These are phyloP conservation scores for Axinella damicornis DNA, from an alignment of 37 sponge, comb jelly and placozoan species.

Conservation along the genomic window DNA sequence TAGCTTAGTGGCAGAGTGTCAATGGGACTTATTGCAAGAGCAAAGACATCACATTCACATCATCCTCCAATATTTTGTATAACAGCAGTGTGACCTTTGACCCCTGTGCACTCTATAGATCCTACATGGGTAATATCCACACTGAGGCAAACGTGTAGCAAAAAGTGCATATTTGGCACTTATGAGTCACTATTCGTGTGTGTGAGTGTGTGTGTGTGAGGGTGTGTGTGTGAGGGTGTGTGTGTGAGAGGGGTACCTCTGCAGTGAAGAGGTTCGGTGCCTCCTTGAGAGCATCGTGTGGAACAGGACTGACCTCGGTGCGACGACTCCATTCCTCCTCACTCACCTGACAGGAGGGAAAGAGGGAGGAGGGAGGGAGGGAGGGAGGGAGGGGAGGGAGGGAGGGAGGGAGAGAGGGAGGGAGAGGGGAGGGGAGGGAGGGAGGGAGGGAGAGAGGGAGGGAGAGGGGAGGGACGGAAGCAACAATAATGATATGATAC, in stretches of 20 bases:
- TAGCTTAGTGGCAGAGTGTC: too few species aligned
- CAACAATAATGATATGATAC: too few species aligned
- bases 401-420: slow-evolving; percentile 31
- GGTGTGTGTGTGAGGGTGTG: slow-evolving; percentile 12
- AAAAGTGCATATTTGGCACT: too few species aligned
- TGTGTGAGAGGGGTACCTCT: slow-evolving; percentile 36
- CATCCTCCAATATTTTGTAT: too few species aligned
- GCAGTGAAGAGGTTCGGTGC: slow-evolving; percentile 41
- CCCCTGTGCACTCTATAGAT: too few species aligned
- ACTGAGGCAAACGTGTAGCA: too few species aligned
- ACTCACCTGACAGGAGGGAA: slow-evolving; percentile 6
- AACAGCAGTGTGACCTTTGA: too few species aligned
- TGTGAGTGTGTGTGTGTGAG: slow-evolving; percentile 6
- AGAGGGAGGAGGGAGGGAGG: slow-evolving; percentile 21
- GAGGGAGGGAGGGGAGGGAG: slow-evolving; percentile 24
- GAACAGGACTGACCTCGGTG: slow-evolving; percentile 50
- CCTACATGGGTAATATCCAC: too few species aligned
- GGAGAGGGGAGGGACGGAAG: too few species aligned
- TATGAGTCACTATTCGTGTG: neutral
- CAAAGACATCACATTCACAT: too few species aligned
- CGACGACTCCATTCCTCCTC: slow-evolving; percentile 53
- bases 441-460: slow-evolving; percentile 44
- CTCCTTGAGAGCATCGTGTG: slow-evolving; percentile 33
- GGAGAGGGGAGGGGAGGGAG: slow-evolving; percentile 31
- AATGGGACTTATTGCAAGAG: too few species aligned